Percentiles rank a stretch among this genome's conserved stretches.
These are phyloP conservation scores for Catajapyx aquilonaris DNA, from an alignment of 1,140 invertebrate genomes.

Conservation along the genomic window DNA sequence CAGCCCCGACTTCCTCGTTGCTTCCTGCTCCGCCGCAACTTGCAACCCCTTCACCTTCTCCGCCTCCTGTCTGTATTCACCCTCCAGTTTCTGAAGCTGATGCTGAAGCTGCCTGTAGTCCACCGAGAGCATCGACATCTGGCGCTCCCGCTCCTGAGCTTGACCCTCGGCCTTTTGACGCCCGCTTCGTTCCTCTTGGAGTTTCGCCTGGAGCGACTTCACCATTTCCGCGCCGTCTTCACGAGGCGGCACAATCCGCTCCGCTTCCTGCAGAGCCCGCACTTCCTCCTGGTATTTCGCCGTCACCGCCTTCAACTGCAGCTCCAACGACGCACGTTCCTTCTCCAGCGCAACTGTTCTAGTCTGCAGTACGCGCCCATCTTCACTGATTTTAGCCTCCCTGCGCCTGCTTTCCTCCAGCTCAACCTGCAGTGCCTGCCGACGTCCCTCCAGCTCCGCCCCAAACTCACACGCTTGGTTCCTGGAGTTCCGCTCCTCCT, in stretches of 20 bases:
- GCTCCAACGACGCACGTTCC: conserved; percentile 58
- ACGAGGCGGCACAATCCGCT: conserved; percentile 43
- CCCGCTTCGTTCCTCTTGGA: conserved; percentile 70
- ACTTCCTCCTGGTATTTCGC: conserved; percentile 75
- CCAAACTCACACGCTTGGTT: conserved; percentile 45
- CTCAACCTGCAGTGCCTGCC: conserved; percentile 43
- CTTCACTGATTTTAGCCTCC: conserved; percentile 44
- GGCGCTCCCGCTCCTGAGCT: conserved; percentile 76
- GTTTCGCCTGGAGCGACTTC: conserved; percentile 64
- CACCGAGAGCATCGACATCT: conserved; percentile 81
- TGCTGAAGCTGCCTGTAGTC: conserved; percentile 83
- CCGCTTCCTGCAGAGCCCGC: conserved; percentile 69
- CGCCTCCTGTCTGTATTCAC: conserved; percentile 65
- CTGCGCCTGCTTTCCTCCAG: conserved; percentile 45
- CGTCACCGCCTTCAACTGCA: conserved; percentile 71
- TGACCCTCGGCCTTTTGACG: conserved; percentile 61
- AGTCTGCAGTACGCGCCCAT: conserved; percentile 56
- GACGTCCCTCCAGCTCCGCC: conserved; percentile 55
- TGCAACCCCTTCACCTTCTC: conserved; percentile 65
- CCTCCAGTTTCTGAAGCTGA: conserved; percentile 69
- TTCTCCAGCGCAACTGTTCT: conserved; percentile 70
- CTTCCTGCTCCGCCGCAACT: conserved; percentile 74
- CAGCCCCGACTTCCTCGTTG: conserved; percentile 47
- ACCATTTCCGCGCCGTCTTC: conserved; percentile 77
- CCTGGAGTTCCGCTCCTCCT: conserved; percentile 53